Conservation (phyloP, 2,113 vertebrate species). For the Cygnus buccinator region DNA sequence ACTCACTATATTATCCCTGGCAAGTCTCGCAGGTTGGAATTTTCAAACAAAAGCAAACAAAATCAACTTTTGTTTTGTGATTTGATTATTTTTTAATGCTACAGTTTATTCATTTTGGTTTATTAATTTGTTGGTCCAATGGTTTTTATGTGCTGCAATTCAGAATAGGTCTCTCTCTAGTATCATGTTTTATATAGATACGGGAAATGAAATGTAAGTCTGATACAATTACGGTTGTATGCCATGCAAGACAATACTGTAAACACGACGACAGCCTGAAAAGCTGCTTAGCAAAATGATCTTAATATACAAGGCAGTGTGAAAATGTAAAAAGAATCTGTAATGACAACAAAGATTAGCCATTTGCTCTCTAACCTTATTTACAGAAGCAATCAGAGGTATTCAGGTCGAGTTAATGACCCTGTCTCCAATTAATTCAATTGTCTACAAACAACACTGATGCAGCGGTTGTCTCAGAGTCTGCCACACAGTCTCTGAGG, state of each 20-base stretch:
- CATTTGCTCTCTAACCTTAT: constrained; percentile 84
- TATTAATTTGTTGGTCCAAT: constrained; percentile 81
- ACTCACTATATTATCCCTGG: constrained; percentile 49
- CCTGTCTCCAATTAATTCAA: constrained; percentile 87
- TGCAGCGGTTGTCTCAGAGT: constrained; percentile 78
- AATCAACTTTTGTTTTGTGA: constrained; percentile 60
- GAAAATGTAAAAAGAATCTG: constrained; percentile 81
- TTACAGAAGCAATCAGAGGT: constrained; percentile 85
- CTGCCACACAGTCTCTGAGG: constrained; percentile 76
- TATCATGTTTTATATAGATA: constrained; percentile 76
- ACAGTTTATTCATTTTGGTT: constrained; percentile 73
- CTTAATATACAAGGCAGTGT: constrained; percentile 83
- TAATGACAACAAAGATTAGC: constrained; percentile 83
- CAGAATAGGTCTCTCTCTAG: constrained; percentile 61
- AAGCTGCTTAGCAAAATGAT: constrained; percentile 82
- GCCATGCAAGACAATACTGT: constrained; percentile 70
- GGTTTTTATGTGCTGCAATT: constrained; percentile 78
- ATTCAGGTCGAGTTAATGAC: constrained; percentile 86
- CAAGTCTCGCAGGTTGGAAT: constrained; percentile 6
- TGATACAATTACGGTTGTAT: constrained; percentile 75
- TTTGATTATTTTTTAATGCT: constrained; percentile 74
- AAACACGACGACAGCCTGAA: constrained; percentile 73
- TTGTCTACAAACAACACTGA: constrained; percentile 84
- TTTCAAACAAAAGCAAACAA: constrained; percentile 62
- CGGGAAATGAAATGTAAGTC: constrained; percentile 77